Evolutionary conservation across 2,797 vertebrate species (phyloP).

Genomic region (Poecilia gillii): DNA sequence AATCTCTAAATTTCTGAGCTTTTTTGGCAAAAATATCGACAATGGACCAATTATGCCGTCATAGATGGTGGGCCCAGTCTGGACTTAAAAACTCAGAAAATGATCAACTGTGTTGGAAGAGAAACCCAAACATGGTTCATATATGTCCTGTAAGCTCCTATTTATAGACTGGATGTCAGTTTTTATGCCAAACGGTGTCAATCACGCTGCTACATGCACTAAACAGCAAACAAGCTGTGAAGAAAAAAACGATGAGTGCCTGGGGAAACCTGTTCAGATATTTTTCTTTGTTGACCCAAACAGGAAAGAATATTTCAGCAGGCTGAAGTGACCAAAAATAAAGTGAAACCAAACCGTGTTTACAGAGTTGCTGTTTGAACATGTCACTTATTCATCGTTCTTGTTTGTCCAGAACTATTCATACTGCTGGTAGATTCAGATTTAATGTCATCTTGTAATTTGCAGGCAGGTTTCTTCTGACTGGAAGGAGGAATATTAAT

Average conservation of each 20-base stretch:
- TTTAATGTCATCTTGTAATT: not conserved
- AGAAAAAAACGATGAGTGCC: not conserved
- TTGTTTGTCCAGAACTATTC: not conserved
- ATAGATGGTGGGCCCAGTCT: not conserved
- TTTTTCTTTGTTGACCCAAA: not conserved
- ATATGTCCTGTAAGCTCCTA: not conserved
- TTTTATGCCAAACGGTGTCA: not conserved
- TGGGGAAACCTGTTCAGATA: not conserved
- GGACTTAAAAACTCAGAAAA: not conserved
- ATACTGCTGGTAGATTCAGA: not conserved
- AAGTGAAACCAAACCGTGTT: not conserved
- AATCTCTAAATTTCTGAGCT: too few species aligned
- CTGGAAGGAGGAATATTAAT: not conserved
- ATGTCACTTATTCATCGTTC: not conserved
- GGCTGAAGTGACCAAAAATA: conserved; percentile 4
- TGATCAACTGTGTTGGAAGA: not conserved
- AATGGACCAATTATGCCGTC: too few species aligned
- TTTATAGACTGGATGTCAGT: not conserved
- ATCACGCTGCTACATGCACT: not conserved
- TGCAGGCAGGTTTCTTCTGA: not conserved
- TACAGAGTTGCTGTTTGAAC: not conserved
- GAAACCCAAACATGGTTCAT: not conserved
- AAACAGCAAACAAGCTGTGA: not conserved
- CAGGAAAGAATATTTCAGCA: not conserved
- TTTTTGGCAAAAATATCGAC: too few species aligned